Evolutionary conservation across 2,113 vertebrate species (phyloP).

Genomic region (Callionymus lyra): DNA sequence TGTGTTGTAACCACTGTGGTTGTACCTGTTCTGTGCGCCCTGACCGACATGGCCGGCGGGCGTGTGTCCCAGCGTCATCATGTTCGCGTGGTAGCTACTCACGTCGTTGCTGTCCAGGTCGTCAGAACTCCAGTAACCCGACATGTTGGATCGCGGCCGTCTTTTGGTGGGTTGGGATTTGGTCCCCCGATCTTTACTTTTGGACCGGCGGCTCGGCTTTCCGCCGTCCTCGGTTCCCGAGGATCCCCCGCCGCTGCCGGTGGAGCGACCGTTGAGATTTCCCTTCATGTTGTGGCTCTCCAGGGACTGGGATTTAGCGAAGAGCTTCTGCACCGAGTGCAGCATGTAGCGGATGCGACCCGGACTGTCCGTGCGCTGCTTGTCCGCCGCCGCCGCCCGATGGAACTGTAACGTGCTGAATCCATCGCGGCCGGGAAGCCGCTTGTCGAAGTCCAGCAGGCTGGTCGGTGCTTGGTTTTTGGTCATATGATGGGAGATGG

Average conservation of each 20-base stretch:
- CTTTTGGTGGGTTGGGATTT: slow-evolving; percentile 86
- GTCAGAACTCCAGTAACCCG: slow-evolving; percentile 96
- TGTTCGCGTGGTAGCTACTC: slow-evolving; percentile 83
- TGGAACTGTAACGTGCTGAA: slow-evolving; percentile 98
- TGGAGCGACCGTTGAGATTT: slow-evolving; percentile 76
- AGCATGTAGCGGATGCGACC: slow-evolving; percentile 94
- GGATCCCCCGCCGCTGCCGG: slow-evolving; percentile 49
- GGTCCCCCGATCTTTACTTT: slow-evolving; percentile 88
- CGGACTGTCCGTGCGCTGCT: slow-evolving; percentile 91
- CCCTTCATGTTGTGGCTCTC: slow-evolving; percentile 79
- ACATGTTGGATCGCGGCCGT: slow-evolving; percentile 90
- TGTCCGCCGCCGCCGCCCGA: slow-evolving; percentile 70
- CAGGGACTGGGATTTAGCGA: slow-evolving; percentile 82
- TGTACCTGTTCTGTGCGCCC: slow-evolving; percentile 71
- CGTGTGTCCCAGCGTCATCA: slow-evolving; percentile 83
- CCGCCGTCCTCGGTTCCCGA: slow-evolving; percentile 70
- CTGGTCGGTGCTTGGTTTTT: slow-evolving; percentile 81
- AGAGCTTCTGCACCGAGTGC: slow-evolving; percentile 92
- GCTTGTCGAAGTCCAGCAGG: slow-evolving; percentile 93
- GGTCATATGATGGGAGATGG: slow-evolving; percentile 68
- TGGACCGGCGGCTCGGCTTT: slow-evolving; percentile 83
- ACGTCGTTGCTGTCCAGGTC: slow-evolving; percentile 87
- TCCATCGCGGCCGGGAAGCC: slow-evolving; percentile 85
- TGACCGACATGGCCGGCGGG: slow-evolving; percentile 66
- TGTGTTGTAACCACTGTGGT: slow-evolving; percentile 93